Base-by-base conservation (phyloP, 2,113 vertebrate genomes). In the Neotragus pygmaeus region DNA sequence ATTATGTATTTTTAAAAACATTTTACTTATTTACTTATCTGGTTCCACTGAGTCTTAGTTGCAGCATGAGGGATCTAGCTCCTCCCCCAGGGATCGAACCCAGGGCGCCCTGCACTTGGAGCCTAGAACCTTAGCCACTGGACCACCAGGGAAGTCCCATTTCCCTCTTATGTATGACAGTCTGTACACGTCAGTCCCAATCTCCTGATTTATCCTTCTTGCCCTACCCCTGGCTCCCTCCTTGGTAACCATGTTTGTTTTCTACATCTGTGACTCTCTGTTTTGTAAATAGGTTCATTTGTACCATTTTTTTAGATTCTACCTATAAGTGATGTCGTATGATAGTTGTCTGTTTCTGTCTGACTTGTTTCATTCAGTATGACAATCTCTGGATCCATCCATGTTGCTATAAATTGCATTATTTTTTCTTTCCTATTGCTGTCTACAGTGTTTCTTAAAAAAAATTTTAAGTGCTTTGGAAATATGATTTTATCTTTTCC, bases 161-260 rank as follows among this genome's bases (percentile, higher is more conserved):
- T 39, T 13, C 28, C 21, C 49, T 81, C 49, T 51, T 7, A 12
- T 1, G 1, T 7, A 7, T 6, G 33, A 47, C 4, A 23, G 5
- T n/a, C 28, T n/a, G 78, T 81, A 4, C 47, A 4, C 11, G 3
- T 7, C 30, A n/a, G 0, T 51, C 78, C 47, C 30, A n/a, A 0
- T 3, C 75, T 7, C 78, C 78, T 6, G 2, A 13, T 51, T 23
- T n/a, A 81, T 23, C 78, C 78, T 47, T 51, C 45, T 8, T 49
- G 43, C 28, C 77, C 78, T 9, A 2, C 28, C 17, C 77, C 27
- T 9, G 5, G 8, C 75, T 51, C 33, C 17, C 47, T 49, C 17
- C 30, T 19, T 21, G 78, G 17, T 21, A 51, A 51, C 15, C 77
- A 21, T n/a, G 77, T 81, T 81, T n/a, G 47, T 23, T 51, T 81